Conservation (phyloP, 2,797 vertebrate species). For the Danio choprae region DNA sequence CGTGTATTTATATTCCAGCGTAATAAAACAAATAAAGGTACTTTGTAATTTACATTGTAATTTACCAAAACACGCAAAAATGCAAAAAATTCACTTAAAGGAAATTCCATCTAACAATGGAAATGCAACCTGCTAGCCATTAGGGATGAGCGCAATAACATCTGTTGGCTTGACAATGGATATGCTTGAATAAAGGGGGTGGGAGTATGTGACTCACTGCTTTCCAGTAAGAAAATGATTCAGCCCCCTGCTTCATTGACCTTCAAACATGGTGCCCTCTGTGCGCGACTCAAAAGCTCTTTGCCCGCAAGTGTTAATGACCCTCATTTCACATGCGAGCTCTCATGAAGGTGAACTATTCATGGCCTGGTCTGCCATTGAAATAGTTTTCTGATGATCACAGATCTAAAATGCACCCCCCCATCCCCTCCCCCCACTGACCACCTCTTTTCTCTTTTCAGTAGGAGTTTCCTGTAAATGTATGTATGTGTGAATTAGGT, state of each 20-base stretch:
- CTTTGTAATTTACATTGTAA: neutral
- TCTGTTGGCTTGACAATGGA: constrained; percentile 56
- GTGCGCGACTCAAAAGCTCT: constrained; percentile 34
- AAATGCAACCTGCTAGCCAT: constrained; percentile 60
- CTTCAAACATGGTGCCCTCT: constrained; percentile 53
- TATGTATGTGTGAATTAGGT: neutral
- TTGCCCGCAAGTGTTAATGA: neutral
- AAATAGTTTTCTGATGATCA: constrained; percentile 15
- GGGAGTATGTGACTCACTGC: constrained; percentile 74
- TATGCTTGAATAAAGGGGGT: constrained; percentile 47
- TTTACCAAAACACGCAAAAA: constrained; percentile 29
- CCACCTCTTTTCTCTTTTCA: neutral
- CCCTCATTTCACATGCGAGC: constrained; percentile 13
- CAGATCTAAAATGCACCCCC: neutral
- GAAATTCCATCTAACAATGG: constrained; percentile 58
- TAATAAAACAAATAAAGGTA: neutral
- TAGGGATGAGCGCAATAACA: constrained; percentile 55
- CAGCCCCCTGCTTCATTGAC: constrained; percentile 67
- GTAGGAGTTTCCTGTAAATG: constrained; percentile 17
- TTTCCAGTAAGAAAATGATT: constrained; percentile 80
- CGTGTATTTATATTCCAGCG: neutral
- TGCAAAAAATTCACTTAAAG: constrained; percentile 54
- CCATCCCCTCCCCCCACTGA: too few relatives aligned
- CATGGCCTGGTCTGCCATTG: neutral
- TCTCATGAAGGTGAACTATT: constrained; percentile 28